phyloP scores from a whole-genome alignment of 1,140 invertebrate genomes.

The Paraescarpia echinospica region DNA sequence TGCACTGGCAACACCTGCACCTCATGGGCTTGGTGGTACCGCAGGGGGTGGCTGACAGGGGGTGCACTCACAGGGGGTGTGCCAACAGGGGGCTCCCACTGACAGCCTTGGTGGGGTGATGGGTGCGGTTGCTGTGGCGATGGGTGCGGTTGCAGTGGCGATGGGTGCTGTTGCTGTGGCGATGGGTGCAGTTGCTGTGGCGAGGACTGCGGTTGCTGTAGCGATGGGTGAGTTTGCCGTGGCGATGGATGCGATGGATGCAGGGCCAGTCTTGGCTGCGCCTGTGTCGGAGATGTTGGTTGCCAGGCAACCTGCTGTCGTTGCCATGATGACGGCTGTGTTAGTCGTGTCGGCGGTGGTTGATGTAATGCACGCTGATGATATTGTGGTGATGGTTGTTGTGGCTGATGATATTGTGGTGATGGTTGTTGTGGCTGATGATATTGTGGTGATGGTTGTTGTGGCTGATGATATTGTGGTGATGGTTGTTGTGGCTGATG shows the following conservation, averaged over 20 bases:
- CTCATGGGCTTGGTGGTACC: neutral
- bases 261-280: neutral
- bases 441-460: neutral
- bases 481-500: conserved; percentile 9
- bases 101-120: neutral
- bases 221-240: neutral
- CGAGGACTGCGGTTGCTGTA: neutral
- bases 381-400: conserved; percentile 26
- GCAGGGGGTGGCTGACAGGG: neutral
- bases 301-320: neutral
- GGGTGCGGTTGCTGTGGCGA: neutral
- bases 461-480: conserved; percentile 22
- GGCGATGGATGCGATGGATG: neutral
- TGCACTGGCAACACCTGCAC: neutral
- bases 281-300: neutral
- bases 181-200: neutral
- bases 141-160: neutral
- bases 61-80: neutral
- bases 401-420: neutral
- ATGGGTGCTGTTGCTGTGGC: neutral
- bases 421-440: conserved; percentile 31
- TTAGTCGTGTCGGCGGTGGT: neutral
- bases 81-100: neutral
- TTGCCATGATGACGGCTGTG: neutral
- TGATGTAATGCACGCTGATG: conserved; percentile 12